Base-by-base conservation (phyloP, 2,888 invertebrate genomes). In the Dorcus parallelipipedus region DNA sequence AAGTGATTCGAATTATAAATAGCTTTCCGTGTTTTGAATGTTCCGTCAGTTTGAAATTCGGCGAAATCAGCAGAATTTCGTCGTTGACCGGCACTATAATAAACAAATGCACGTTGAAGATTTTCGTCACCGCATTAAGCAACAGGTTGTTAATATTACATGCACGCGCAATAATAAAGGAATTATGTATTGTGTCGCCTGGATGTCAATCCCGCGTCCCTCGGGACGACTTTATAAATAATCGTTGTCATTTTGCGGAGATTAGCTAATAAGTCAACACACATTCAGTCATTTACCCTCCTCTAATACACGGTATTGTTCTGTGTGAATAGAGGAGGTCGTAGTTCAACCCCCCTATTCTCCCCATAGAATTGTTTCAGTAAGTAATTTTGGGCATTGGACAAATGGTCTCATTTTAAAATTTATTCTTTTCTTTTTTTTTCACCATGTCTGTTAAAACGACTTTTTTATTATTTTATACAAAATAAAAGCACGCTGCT, bases 231-330 rank as follows among this genome's bases (percentile, higher is more conserved):
- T 63, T 64, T 67, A 67, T 71, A 73, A 75, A 74, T 75, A 74
- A 74, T 71, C 72, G 71, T 73, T 75, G 75, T 76, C 76, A 76
- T 76, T 75, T 70, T 63, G 66, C 64, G 64, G 66, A 72, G 77
- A 76, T 78, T 72, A 78, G 72, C 76, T 72, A 74, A 75, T 73
- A 75, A 74, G 76, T 76, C 76, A 78, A 78, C 77, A 77, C 67
- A 70, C 70, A 69, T 71, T 71, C 70, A 67, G 69, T 71, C 73
- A 75, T 74, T 72, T 69, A 69, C 60, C 52, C 57, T 53, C 42
- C 45, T 61, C 56, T 63, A 61, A 64, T 64, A 58, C 54, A 56
- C 43, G 57, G 58, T 55, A 65, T 65, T 65, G 64, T 65, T 56
- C 63, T 38, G 51, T 14, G 8, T 48, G 48, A 41, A 57, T 51